Evolutionary conservation across 2,888 invertebrate species (phyloP), one percentile per base, ranked within the genome.

Genomic region (Stenolophus ochropezus): DNA sequence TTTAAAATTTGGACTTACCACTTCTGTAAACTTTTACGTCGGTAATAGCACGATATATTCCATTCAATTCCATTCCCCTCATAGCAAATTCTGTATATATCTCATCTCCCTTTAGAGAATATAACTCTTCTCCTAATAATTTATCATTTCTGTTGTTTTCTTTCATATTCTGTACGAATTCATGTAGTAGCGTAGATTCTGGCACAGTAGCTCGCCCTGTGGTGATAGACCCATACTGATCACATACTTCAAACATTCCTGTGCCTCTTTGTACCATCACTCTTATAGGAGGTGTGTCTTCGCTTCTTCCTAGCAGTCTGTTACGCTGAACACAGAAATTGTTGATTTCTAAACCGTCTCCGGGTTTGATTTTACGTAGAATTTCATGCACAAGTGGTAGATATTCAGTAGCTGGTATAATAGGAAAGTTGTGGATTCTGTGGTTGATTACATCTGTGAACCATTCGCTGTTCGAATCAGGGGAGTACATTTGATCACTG

Each of bases 181-280:
- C 4, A 82, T 85, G 16, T 89, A 74, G 42, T 82, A 85, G 79
- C 88, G 87, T 20, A 89, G 86, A 2, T 84, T 82, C 75, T 87
- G 88, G 84, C 86, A 89, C 0, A 27, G 4, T n/a, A 8, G 18
- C 33, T 18, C 80, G 75, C 6, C 87, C 96, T 0, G 94, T 94
- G 0, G 94, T 94, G 23, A 96, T 92, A 0, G 94, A 91, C 0
- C 92, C 92, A 2, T 93, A 93, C 1, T 93, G 92, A 4, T 87
- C 87, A 4, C 87, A 84, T 51, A 89, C 85, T 85, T 89, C 89
- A 83, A 90, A 90, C 56, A 87, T 86, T 3, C 89, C 89, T 83
- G 87, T 89, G 18, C 89, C 89, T 79, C 87, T 88, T 82, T 89
- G 89, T 0, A 89, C 86, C 88, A 89, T 88, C 2, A 87, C 86